phyloP scores from a whole-genome alignment of 2,113 vertebrate species.

The Micronisus gabar region DNA sequence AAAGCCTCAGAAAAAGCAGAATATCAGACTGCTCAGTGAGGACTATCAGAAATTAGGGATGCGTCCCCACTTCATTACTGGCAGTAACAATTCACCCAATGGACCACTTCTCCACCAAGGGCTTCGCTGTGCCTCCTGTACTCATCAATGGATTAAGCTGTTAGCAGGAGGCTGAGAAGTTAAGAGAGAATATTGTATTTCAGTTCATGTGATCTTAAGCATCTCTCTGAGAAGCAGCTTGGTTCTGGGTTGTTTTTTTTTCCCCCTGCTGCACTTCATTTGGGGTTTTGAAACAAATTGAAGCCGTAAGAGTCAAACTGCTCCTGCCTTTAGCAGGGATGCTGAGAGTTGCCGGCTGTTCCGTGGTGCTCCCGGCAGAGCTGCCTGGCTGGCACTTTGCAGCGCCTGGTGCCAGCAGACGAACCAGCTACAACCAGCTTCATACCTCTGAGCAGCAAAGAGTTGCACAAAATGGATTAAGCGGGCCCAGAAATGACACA shows the following conservation, averaged over 20 bases:
- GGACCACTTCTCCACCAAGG: background rate
- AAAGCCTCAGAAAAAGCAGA: background rate
- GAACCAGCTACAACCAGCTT: constrained; percentile 15
- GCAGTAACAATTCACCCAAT: background rate
- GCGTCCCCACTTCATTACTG: background rate
- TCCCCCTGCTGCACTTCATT: background rate
- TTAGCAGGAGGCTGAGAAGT: constrained; percentile 33
- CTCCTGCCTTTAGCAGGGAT: background rate
- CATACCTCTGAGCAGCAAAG: background rate
- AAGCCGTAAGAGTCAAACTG: background rate
- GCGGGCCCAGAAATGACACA: background rate
- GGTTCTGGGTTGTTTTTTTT: background rate
- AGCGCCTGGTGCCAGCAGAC: background rate
- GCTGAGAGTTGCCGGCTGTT: background rate
- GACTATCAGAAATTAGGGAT: background rate
- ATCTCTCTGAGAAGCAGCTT: background rate
- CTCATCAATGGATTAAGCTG: constrained; percentile 20
- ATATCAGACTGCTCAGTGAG: fast-evolving
- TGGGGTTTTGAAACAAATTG: background rate
- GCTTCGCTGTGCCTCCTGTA: background rate
- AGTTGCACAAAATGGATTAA: constrained; percentile 27
- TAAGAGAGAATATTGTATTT: constrained; percentile 41
- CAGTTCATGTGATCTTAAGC: constrained; percentile 9
- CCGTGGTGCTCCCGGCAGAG: background rate
- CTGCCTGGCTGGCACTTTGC: background rate